Evolutionary conservation across 2,797 vertebrate species (phyloP).

Genomic region (Cossypha caffra): DNA sequence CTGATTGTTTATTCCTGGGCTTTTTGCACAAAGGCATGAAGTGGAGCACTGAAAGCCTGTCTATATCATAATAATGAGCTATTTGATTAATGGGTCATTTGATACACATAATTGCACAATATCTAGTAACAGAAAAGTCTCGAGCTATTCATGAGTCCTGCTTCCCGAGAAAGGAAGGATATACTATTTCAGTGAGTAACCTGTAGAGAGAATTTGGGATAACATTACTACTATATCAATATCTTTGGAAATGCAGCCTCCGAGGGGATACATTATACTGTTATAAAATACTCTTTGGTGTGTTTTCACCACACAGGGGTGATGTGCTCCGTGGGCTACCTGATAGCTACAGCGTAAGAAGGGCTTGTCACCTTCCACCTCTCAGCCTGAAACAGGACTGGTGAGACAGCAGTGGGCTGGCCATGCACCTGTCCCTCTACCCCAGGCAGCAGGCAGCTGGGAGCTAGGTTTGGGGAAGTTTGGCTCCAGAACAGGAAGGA

Average conservation of each 20-base stretch:
- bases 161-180: constrained; percentile 68
- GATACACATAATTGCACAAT: constrained; percentile 45
- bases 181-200: constrained; percentile 67
- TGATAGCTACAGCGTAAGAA: background rate
- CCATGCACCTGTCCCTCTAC: too few species aligned
- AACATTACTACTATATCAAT: constrained; percentile 59
- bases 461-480: too few species aligned
- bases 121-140: constrained; percentile 72
- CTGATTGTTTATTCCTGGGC: background rate
- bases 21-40: background rate
- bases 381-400: background rate
- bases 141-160: constrained; percentile 52
- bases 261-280: background rate
- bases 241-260: constrained; percentile 20
- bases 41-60: background rate
- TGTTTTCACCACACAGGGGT: background rate
- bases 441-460: accelerated
- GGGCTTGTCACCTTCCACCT: background rate
- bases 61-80: background rate
- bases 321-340: background rate
- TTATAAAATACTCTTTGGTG: constrained; percentile 32
- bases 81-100: constrained; percentile 56
- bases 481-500: background rate
- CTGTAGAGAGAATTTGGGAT: constrained; percentile 55
- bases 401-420: background rate